These are phyloP conservation scores for Homarus americanus DNA, from an alignment of 1,140 invertebrate species.

Conservation along the genomic window DNA sequence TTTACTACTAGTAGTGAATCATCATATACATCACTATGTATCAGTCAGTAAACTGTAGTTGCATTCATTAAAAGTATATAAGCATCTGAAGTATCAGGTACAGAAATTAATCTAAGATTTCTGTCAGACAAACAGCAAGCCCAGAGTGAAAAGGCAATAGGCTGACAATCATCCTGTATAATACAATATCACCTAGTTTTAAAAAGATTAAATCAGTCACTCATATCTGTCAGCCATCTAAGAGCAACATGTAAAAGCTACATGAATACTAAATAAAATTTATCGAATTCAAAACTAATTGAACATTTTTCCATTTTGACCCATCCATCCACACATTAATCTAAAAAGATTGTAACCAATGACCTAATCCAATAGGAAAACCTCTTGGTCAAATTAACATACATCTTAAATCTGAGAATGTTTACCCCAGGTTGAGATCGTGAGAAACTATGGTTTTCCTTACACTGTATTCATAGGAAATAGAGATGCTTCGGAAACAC, in stretches of 20 bases:
- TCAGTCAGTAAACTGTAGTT: background rate
- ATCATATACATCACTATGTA: background rate
- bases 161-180: conserved; percentile 29
- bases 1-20: background rate
- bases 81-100: conserved; percentile 48
- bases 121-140: conserved; percentile 30
- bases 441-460: conserved; percentile 25
- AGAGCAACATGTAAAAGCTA: conserved; percentile 40
- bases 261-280: conserved; percentile 14
- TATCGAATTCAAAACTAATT: conserved; percentile 1
- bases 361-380: background rate
- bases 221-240: conserved; percentile 20
- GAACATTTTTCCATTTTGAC: background rate
- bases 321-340: background rate
- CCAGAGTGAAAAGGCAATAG: conserved; percentile 50
- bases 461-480: background rate
- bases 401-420: background rate
- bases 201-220: background rate
- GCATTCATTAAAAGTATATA: conserved; percentile 20
- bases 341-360: conserved; percentile 10
- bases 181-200: conserved; percentile 9
- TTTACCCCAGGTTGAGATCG: conserved; percentile 31
- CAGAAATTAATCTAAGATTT: conserved; percentile 39
- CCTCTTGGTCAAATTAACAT: background rate
- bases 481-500: conserved; percentile 3